These are phyloP conservation scores for Galeopterus variegatus DNA, from an alignment of 2,113 vertebrate genomes.

Conservation along the genomic window DNA sequence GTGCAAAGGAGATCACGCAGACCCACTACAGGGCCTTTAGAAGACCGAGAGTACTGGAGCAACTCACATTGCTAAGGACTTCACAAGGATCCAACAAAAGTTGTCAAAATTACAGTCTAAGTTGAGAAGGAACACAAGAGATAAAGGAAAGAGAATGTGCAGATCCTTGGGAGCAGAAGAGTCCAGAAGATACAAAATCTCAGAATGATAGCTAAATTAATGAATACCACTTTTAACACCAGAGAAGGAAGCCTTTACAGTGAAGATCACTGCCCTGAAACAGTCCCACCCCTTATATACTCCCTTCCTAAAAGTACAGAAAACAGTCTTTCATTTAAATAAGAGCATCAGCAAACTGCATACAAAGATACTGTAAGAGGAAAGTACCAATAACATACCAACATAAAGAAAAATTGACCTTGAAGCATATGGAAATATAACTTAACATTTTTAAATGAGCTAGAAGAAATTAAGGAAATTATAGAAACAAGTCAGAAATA, in stretches of 20 bases:
- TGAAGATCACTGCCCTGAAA: background rate
- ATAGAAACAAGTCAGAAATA: background rate
- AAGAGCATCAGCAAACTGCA: background rate
- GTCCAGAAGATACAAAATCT: background rate
- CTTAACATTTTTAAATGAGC: background rate
- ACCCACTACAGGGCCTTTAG: background rate
- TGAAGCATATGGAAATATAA: background rate
- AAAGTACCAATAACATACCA: background rate
- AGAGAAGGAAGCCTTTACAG: background rate
- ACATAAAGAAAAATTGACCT: background rate
- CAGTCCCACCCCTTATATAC: background rate
- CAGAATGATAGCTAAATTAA: background rate
- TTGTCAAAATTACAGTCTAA: background rate
- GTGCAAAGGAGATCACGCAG: fast-evolving
- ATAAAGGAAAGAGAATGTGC: background rate
- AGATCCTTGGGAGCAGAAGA: background rate
- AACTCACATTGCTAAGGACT: background rate
- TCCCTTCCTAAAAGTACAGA: background rate
- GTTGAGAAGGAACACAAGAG: background rate
- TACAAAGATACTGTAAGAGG: background rate
- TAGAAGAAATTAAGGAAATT: conserved; percentile 15
- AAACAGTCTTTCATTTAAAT: background rate
- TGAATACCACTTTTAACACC: background rate
- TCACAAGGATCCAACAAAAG: background rate
- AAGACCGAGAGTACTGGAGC: background rate